These are phyloP conservation scores for Nasonovia ribisnigri DNA, from an alignment of 2,888 invertebrate genomes.

Conservation along the genomic window DNA sequence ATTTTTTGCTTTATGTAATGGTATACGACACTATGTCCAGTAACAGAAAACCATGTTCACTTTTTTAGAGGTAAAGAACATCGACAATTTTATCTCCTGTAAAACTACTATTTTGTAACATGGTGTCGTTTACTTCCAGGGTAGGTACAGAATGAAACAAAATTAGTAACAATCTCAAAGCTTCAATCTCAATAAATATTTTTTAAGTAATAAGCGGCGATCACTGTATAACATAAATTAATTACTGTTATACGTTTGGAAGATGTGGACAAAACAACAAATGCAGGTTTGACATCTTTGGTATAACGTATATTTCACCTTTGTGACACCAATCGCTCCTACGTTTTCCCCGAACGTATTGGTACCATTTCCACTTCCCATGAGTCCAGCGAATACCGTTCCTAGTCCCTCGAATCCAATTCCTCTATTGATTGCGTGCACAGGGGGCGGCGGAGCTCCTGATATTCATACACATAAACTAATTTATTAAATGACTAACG, in stretches of 20 bases:
- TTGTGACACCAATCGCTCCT: conserved; percentile 89
- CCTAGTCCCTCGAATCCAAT: conserved; percentile 87
- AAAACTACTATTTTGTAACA: too few species aligned
- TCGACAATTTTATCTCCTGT: too few species aligned
- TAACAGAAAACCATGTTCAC: too few species aligned
- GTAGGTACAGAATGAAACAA: too few species aligned
- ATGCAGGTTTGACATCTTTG: not conserved
- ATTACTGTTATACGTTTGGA: not conserved
- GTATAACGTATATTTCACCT: conserved; percentile 72
- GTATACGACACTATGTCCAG: too few species aligned
- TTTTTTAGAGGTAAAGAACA: too few species aligned
- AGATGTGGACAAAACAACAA: not conserved
- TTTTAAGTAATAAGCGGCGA: too few species aligned
- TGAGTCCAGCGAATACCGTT: conserved; percentile 85
- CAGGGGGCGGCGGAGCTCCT: conserved; percentile 86
- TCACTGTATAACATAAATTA: too few species aligned
- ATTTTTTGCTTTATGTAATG: too few species aligned
- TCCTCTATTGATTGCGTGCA: conserved; percentile 89
- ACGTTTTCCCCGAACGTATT: conserved; percentile 93
- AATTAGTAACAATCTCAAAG: too few species aligned
- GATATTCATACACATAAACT: conserved; percentile 42
- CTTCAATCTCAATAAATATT: too few species aligned
- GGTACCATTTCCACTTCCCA: conserved; percentile 89
- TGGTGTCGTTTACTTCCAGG: too few species aligned
- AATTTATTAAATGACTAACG: not conserved